These are phyloP conservation scores for Eulacestoma nigropectus DNA, from an alignment of 2,113 vertebrate genomes.

Conservation along the genomic window DNA sequence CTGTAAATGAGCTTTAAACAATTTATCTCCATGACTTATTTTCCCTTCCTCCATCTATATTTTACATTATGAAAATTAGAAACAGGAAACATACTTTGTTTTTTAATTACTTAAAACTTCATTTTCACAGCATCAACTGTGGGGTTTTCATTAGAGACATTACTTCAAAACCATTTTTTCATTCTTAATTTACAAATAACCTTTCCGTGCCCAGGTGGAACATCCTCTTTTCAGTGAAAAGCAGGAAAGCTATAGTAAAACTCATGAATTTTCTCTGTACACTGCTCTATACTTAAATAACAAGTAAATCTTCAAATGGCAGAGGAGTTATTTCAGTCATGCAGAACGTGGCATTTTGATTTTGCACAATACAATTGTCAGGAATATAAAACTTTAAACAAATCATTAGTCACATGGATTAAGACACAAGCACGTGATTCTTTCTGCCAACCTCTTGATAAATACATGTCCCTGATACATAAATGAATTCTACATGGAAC, in stretches of 20 bases:
- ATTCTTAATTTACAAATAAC: neutral
- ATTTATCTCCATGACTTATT: neutral
- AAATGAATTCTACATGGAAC: neutral
- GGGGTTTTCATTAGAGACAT: neutral
- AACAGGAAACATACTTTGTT: neutral
- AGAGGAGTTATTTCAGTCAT: neutral
- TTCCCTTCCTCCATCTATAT: neutral
- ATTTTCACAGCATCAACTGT: neutral
- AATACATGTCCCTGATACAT: neutral
- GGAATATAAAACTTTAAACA: neutral
- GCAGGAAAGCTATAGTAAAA: neutral
- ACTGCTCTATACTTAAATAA: neutral
- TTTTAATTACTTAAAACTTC: neutral
- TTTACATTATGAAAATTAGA: neutral
- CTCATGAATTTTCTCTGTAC: neutral
- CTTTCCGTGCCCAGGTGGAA: neutral
- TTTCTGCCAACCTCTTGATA: neutral
- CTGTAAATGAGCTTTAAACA: neutral
- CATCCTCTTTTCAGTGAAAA: neutral
- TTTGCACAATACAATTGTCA: neutral
- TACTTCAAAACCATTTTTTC: neutral
- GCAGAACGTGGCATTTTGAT: neutral
- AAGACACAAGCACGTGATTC: neutral
- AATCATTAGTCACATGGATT: neutral
- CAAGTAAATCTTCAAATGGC: constrained; percentile 8